Base-by-base conservation (phyloP, 2,888 invertebrate species). In the Apocheima hispidaria region DNA sequence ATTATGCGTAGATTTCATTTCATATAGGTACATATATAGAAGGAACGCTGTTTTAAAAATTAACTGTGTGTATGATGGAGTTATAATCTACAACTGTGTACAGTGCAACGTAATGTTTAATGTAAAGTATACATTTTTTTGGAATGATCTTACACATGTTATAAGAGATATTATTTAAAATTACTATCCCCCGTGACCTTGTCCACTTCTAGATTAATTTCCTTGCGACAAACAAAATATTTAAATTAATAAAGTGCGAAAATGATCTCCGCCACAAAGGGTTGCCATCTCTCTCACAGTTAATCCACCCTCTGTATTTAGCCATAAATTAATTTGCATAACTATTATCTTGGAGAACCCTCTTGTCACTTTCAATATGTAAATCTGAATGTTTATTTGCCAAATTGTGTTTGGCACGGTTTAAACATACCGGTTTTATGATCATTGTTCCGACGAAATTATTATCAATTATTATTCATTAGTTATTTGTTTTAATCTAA, bases 261-360 rank as follows among this genome's bases (percentile, higher is more conserved):
- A 65, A 60, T 60, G 58, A 63, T 63, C 49, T 58, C 50, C 54
- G 30, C 43, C 44, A 41, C 46, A 63, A 54, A 43, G 60, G 55
- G 60, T 63, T 51, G 41, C 58, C 52, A 40, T 36, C 56, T 46
- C 59, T 65, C 68, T 56, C 66, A 56, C 66, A 63, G 48, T 65
- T 62, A 58, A 63, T 58, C 65, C 63, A 62, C 61, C 60, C 65
- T 55, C 58, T 21, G 54, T 62, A 53, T 57, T 75, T 78, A 74
- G 74, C 72, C 68, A 77, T 72, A 73, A 73, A 81, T 80, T 82
- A 79, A 88, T 90, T 88, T 89, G 84, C 88, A 90, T 90, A 86
- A 79, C 82, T 78, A 86, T 87, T 79, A 79, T 79, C 67, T 74
- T 65, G 56, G 57, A 66, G 65, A 70, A 79, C 85, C 82, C 83